Conservation (phyloP, 2,888 invertebrate genomes). For the Macrophya alboannulata region DNA sequence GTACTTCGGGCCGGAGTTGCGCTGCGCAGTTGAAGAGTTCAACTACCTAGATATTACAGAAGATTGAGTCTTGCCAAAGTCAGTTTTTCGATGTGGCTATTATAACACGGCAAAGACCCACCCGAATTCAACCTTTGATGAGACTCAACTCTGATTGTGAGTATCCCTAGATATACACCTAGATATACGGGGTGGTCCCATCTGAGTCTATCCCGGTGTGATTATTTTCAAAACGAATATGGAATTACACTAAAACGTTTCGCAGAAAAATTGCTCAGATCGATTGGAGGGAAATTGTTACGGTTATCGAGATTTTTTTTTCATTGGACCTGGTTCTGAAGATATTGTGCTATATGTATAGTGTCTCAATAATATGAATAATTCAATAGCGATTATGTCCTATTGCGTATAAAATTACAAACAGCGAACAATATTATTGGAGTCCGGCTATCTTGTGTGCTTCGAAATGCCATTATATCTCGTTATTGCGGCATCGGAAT, state of each 20-base stretch:
- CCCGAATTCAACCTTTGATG: background rate
- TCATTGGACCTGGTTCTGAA: background rate
- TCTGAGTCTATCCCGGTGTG: conserved; percentile 16
- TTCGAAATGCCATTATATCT: background rate
- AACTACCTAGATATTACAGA: conserved; percentile 3
- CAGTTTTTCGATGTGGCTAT: background rate
- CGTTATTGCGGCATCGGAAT: background rate
- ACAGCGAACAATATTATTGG: background rate
- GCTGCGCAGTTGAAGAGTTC: conserved; percentile 12
- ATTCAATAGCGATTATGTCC: background rate
- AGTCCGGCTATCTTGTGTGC: background rate
- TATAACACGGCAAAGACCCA: background rate
- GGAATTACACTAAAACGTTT: background rate
- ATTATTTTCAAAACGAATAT: conserved; percentile 13
- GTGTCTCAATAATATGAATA: background rate
- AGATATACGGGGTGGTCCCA: conserved; percentile 11
- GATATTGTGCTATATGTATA: background rate
- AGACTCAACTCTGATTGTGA: background rate
- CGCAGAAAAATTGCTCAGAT: background rate
- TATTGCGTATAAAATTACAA: background rate
- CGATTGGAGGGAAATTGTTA: background rate
- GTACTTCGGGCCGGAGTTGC: conserved; percentile 2
- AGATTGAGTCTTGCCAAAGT: conserved; percentile 11
- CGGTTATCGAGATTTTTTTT: background rate
- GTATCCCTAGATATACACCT: conserved; percentile 20